phyloP scores from a whole-genome alignment of 2,888 invertebrate species.

The Pandemis corylana region DNA sequence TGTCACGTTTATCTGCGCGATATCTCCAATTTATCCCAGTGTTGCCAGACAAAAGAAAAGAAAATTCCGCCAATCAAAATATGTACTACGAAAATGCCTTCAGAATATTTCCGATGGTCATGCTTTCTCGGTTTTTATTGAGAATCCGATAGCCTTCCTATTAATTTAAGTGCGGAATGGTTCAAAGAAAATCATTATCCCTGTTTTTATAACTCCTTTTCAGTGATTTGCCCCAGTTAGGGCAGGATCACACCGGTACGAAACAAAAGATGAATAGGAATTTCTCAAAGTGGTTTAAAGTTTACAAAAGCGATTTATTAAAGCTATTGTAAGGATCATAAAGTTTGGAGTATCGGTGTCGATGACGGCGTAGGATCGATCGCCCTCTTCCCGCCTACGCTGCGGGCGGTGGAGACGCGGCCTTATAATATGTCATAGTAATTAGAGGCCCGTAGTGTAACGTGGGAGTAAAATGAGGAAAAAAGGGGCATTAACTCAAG shows the following conservation, averaged over 20 bases:
- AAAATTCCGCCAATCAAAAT: constrained; percentile 36
- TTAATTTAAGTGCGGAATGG: neutral
- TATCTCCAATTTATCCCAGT: constrained; percentile 56
- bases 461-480: neutral
- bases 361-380: constrained; percentile 27
- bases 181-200: constrained; percentile 1
- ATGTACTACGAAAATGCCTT: constrained; percentile 19
- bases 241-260: constrained; percentile 4
- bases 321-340: constrained; percentile 30
- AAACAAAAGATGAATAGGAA: constrained; percentile 20
- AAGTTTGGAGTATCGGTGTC: constrained; percentile 29
- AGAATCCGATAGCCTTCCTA: neutral
- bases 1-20: constrained; percentile 61
- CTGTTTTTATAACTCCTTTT: neutral
- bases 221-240: neutral
- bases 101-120: constrained; percentile 8
- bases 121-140: constrained; percentile 11
- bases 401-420: neutral
- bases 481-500: neutral
- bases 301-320: constrained; percentile 38
- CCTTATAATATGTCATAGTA: constrained; percentile 1
- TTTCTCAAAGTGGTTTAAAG: constrained; percentile 30
- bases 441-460: neutral
- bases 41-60: constrained; percentile 41
- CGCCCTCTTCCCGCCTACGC: constrained; percentile 2